Evolutionary conservation across 1,140 invertebrate species (phyloP), one percentile per base, ranked within the genome.

Genomic region (Stegodyphus mimosarum): DNA sequence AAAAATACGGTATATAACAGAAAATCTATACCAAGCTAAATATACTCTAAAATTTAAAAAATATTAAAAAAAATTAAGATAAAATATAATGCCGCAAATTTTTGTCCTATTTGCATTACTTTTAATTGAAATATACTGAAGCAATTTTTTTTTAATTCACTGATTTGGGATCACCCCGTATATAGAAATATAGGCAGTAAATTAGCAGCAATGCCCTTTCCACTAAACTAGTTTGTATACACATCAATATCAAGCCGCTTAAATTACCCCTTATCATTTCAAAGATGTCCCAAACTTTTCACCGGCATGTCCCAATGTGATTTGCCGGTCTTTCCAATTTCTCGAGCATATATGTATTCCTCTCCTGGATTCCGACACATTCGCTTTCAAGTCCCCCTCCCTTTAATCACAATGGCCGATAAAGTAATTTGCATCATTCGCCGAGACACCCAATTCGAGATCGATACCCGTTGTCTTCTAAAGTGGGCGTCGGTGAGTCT

Each of bases 391-490:
- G 48, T 18, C 18, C 13, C 33, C 17, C 17, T 78, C 70, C 78
- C 78, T 72, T 80, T 81, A 81, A 81, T 81, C 78, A 81, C 78
- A 72, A 72, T 81, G 78, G 52, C 78, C 78, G 78, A 81, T 81
- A 81, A 81, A 81, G 78, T 81, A 81, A 81, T 81, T 81, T 81
- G 78, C 78, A 81, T 81, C 69, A 81, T 81, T 81, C 78, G 67
- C 78, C 52, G 70, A 81, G 78, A 81, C 78, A 72, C 78, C 78
- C 50, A 79, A 79, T 79, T 79, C 51, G 49, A 50, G 78, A 81
- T 81, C 78, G 67, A 81, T 81, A 72, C 70, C 78, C 78, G 78
- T 81, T 81, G 69, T 81, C 78, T 81, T 81, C 69, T 49, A 72
- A 81, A 81, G 78, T 81, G 78, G 78, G 78, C 70, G 77, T 60